Evolutionary conservation across 2,797 vertebrate genomes (phyloP).

Genomic region (Dromococcyx pavoninus): DNA sequence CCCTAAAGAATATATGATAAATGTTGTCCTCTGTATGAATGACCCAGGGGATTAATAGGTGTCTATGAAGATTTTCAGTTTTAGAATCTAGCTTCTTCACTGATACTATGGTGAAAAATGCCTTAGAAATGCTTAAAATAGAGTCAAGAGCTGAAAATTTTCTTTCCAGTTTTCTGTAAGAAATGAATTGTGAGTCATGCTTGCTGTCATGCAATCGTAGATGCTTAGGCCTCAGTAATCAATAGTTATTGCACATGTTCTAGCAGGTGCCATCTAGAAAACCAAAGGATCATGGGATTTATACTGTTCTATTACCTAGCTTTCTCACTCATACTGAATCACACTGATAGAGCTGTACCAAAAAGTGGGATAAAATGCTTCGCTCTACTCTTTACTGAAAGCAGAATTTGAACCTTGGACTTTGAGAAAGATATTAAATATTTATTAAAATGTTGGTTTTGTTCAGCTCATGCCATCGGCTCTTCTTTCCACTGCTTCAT

Average conservation of each 20-base stretch:
- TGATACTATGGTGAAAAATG: not conserved
- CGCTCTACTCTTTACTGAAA: not conserved
- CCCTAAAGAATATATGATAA: not conserved
- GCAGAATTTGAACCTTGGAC: not conserved
- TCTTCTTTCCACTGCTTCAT: not conserved
- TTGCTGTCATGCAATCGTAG: not conserved
- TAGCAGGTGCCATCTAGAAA: not conserved
- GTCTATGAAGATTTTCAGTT: not conserved
- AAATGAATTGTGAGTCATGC: not conserved
- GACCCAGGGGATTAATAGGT: not conserved
- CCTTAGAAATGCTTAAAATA: not conserved
- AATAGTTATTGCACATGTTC: not conserved
- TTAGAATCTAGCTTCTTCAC: not conserved
- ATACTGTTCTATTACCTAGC: not conserved
- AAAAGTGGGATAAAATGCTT: not conserved
- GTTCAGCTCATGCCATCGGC: not conserved
- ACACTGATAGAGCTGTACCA: not conserved
- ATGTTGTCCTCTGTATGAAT: not conserved
- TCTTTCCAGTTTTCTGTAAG: not conserved
- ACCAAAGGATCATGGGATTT: not conserved
- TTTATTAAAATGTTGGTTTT: not conserved
- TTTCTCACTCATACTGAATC: not conserved
- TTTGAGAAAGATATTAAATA: not conserved
- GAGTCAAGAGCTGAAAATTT: not conserved
- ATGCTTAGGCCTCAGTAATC: not conserved